Evolutionary conservation across 2,113 vertebrate species (phyloP).

Genomic region (Ictalurus furcatus): DNA sequence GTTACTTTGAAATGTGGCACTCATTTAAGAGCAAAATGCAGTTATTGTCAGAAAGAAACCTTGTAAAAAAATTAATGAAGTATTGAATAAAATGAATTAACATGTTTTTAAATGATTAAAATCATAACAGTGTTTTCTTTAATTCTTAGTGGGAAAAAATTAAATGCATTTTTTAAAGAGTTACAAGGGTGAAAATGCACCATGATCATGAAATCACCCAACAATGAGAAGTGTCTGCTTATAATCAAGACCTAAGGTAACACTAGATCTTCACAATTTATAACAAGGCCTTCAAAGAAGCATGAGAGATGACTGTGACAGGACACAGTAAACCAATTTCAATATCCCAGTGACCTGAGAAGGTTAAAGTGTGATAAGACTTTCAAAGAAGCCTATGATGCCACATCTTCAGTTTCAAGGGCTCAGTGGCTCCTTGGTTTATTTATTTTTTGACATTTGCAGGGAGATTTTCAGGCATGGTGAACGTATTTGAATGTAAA

Average conservation of each 20-base stretch:
- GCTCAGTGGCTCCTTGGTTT: constrained; percentile 39
- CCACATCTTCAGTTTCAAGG: constrained; percentile 52
- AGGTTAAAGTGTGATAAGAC: constrained; percentile 43
- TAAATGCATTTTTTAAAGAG: not conserved
- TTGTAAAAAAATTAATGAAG: not conserved
- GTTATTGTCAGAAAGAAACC: not conserved
- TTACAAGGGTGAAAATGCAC: not conserved
- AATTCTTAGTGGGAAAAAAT: not conserved
- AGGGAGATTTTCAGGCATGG: constrained; percentile 50
- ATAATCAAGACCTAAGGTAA: not conserved
- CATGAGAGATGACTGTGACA: not conserved
- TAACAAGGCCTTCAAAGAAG: not conserved
- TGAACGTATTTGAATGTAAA: constrained; percentile 56
- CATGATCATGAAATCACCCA: not conserved
- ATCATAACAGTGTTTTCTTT: not conserved
- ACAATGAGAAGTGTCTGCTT: not conserved
- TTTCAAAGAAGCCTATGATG: constrained; percentile 50
- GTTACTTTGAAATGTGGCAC: not conserved
- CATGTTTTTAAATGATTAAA: not conserved
- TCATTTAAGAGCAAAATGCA: not conserved
- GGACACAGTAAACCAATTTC: constrained; percentile 7
- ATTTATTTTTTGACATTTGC: constrained; percentile 62
- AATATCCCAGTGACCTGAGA: constrained; percentile 47
- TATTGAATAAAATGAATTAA: not conserved
- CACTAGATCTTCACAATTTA: not conserved